phyloP scores from a whole-genome alignment of 2,797 vertebrate genomes.

The Poeciliopsis presidionis region DNA sequence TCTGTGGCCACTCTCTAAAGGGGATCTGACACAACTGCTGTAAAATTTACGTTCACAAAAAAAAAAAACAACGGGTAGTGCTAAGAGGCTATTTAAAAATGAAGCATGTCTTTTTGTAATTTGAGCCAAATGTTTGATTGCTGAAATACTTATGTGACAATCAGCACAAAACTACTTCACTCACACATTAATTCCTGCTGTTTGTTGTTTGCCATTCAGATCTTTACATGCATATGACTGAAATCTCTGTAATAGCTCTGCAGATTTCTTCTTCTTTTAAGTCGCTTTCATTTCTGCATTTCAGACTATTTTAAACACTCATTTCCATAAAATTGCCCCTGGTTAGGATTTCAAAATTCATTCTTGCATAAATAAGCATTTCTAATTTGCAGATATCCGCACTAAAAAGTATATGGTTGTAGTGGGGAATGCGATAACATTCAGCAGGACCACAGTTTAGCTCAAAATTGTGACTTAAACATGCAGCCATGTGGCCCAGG shows the following conservation, averaged over 20 bases:
- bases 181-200: slow-evolving; percentile 51
- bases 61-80: slow-evolving; percentile 56
- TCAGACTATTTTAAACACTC: slow-evolving; percentile 31
- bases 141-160: slow-evolving; percentile 78
- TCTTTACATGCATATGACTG: slow-evolving; percentile 9
- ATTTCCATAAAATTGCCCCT: slow-evolving; percentile 15
- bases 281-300: slow-evolving; percentile 5
- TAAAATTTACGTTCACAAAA: slow-evolving; percentile 66
- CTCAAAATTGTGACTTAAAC: slow-evolving; percentile 3
- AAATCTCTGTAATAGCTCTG: slow-evolving; percentile 1
- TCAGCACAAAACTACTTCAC: slow-evolving; percentile 48
- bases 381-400: slow-evolving; percentile 16
- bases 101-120: slow-evolving; percentile 67
- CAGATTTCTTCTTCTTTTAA: background rate
- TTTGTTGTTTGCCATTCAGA: slow-evolving; percentile 16
- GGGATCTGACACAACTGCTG: slow-evolving; percentile 64
- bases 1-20: slow-evolving; percentile 49
- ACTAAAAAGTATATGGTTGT: slow-evolving; percentile 2
- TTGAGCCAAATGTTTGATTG: slow-evolving; percentile 73
- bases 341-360: slow-evolving; percentile 24
- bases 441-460: background rate
- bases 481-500: background rate
- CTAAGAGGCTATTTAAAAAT: slow-evolving; percentile 78
- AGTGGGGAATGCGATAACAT: slow-evolving; percentile 15
- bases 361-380: slow-evolving; percentile 18